phyloP scores from a whole-genome alignment of 1,140 invertebrate species.

The Pomacea maculata region DNA sequence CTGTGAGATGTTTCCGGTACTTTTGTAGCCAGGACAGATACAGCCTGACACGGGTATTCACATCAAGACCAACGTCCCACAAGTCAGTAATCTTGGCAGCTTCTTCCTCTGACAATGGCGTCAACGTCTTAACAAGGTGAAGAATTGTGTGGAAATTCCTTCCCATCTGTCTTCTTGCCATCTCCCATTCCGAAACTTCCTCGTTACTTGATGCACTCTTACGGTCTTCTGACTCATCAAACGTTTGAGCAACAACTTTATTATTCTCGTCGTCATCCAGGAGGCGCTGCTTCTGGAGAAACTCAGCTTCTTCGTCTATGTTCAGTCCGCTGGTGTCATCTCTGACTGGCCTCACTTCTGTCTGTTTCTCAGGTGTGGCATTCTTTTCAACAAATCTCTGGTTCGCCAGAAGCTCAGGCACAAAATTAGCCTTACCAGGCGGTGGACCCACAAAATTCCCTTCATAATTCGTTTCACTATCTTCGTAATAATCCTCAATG shows the following conservation, averaged over 20 bases:
- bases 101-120: not conserved
- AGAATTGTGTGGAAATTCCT: not conserved
- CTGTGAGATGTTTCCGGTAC: not conserved
- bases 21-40: slow-evolving; percentile 22
- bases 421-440: too few relatives aligned
- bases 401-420: too few relatives aligned
- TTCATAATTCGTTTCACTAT: too few relatives aligned
- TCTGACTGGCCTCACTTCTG: not conserved
- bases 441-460: too few relatives aligned
- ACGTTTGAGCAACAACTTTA: not conserved
- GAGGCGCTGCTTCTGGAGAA: not conserved
- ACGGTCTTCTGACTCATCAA: too few relatives aligned
- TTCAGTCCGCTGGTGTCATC: too few relatives aligned
- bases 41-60: slow-evolving; percentile 7
- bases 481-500: too few relatives aligned
- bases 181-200: not conserved
- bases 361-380: not conserved
- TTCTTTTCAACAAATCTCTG: too few relatives aligned
- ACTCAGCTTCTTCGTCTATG: not conserved
- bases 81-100: not conserved
- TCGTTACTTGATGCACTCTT: too few relatives aligned
- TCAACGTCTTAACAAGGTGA: not conserved
- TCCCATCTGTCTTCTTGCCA: not conserved
- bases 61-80: not conserved
- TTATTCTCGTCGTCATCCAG: not conserved